Evolutionary conservation across 2,113 vertebrate species (phyloP).

Genomic region (Okapia johnstoni): DNA sequence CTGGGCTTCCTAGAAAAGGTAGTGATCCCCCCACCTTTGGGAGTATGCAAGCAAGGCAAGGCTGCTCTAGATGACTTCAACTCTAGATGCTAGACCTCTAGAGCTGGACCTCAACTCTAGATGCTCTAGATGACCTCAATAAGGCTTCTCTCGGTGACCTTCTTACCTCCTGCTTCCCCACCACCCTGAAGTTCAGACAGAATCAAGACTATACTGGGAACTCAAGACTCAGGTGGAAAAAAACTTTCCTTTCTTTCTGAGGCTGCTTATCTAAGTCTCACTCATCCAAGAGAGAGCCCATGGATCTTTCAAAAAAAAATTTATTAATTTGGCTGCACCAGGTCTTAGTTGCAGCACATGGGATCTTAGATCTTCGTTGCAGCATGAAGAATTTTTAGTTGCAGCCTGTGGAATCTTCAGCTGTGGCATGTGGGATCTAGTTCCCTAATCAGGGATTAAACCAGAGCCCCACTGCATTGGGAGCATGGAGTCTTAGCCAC

Average conservation of each 20-base stretch:
- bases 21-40: not conserved
- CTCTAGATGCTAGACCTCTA: not conserved
- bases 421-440: not conserved
- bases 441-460: not conserved
- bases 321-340: not conserved
- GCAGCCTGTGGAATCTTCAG: not conserved
- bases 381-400: not conserved
- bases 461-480: not conserved
- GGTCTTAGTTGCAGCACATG: not conserved
- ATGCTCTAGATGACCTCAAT: not conserved
- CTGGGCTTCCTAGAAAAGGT: not conserved
- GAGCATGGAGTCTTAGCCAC: not conserved
- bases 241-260: not conserved
- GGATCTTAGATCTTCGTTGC: not conserved
- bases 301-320: not conserved
- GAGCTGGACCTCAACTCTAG: not conserved
- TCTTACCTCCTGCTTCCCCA: not conserved
- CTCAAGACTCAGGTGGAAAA: not conserved
- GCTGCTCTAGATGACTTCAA: not conserved
- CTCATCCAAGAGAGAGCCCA: not conserved
- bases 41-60: not conserved
- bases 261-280: not conserved
- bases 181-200: not conserved
- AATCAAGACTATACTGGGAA: not conserved
- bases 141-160: not conserved